A percentile compares a stretch with the other conserved stretches of the same genome.
These are phyloP conservation scores for Xenops minutus DNA, from an alignment of 2,797 vertebrate genomes.

Conservation along the genomic window DNA sequence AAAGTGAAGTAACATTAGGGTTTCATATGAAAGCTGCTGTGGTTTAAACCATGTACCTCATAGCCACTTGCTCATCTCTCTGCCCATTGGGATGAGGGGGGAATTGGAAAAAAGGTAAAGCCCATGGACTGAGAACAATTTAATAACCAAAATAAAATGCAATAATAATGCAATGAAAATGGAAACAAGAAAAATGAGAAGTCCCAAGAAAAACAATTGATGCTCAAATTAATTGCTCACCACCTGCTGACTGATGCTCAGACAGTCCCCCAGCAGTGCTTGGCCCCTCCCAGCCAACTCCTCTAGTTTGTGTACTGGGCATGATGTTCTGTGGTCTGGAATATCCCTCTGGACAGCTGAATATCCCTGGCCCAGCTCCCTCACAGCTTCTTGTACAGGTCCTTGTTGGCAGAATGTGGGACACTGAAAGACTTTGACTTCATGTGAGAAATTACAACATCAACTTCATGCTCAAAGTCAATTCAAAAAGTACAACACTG, in stretches of 20 bases:
- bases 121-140: no score
- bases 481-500: neutral
- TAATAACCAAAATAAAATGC: neutral
- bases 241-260: no score
- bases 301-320: neutral
- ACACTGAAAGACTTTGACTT: neutral
- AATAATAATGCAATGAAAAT: neutral
- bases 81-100: no score
- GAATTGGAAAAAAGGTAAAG: neutral
- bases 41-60: neutral
- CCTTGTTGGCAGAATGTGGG: no score
- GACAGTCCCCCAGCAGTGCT: no score
- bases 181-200: neutral
- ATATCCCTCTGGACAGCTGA: neutral
- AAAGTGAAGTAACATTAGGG: neutral
- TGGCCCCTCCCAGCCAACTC: neutral
- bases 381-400: neutral
- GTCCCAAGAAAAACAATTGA: no score
- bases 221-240: neutral
- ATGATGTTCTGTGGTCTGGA: neutral
- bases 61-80: neutral
- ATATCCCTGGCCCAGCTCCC: neutral
- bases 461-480: no score
- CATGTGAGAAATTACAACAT: neutral
- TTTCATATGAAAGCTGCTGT: neutral